Evolutionary conservation across 2,113 vertebrate genomes (phyloP).

Genomic region (Centropristis striata): DNA sequence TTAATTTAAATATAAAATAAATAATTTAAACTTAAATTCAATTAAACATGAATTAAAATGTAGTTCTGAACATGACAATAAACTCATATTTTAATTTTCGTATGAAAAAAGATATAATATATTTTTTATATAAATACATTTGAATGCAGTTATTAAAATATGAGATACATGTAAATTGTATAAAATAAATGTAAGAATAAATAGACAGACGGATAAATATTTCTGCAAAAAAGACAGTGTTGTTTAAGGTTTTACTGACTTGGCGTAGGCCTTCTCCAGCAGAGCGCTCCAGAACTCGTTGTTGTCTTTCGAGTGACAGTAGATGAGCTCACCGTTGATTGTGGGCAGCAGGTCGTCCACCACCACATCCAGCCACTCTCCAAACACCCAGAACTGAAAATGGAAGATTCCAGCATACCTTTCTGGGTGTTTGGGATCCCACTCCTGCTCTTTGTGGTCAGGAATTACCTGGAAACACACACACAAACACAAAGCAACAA

Average conservation of each 20-base stretch:
- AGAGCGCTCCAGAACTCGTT: constrained; percentile 96
- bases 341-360: constrained; percentile 95
- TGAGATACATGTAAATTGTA: too few relatives aligned
- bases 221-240: background rate
- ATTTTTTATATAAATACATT: too few relatives aligned
- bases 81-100: too few relatives aligned
- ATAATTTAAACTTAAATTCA: too few relatives aligned
- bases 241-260: constrained; percentile 82
- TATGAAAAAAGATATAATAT: too few relatives aligned
- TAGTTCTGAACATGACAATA: too few relatives aligned
- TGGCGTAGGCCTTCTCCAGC: constrained; percentile 95
- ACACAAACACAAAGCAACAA: background rate
- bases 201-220: too few relatives aligned
- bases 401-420: constrained; percentile 93
- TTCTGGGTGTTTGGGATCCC: constrained; percentile 88
- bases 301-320: constrained; percentile 90
- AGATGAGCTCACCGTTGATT: constrained; percentile 88
- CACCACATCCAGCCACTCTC: constrained; percentile 94
- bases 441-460: constrained; percentile 91
- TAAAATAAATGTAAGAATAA: too few relatives aligned
- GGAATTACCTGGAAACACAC: constrained; percentile 89
- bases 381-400: constrained; percentile 95
- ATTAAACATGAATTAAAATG: too few relatives aligned
- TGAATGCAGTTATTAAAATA: too few relatives aligned
- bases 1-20: too few relatives aligned